phyloP scores from a whole-genome alignment of 2,113 vertebrate species.

The Cryptoleucopteryx plumbea region DNA sequence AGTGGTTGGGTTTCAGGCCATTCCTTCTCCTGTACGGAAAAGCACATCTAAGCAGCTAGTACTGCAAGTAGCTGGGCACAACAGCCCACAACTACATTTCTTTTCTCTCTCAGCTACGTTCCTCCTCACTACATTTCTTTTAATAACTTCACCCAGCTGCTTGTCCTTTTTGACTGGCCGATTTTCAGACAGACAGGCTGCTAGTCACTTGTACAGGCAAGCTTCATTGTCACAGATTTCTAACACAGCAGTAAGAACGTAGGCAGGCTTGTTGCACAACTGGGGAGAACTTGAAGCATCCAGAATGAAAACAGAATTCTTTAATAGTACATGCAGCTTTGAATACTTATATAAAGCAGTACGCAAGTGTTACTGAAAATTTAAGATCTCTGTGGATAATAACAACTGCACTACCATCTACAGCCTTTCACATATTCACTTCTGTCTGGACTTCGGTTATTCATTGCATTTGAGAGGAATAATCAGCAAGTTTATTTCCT shows the following conservation, averaged over 20 bases:
- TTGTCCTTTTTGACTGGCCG: background rate
- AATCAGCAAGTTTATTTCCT: background rate
- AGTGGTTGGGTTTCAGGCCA: background rate
- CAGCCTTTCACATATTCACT: background rate
- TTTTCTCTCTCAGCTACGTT: background rate
- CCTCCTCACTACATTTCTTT: background rate
- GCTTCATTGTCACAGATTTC: background rate
- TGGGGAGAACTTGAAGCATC: background rate
- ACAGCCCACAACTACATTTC: background rate
- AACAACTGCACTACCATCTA: background rate
- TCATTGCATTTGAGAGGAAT: background rate
- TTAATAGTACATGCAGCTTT: background rate
- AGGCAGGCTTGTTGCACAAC: background rate
- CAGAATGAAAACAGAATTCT: background rate
- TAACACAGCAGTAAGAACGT: background rate
- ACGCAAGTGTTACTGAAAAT: background rate
- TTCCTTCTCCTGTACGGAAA: background rate
- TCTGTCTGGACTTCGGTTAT: background rate
- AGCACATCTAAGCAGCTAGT: background rate
- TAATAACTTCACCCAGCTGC: background rate
- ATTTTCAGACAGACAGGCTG: background rate
- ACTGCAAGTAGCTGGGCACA: background rate
- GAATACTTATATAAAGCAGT: background rate
- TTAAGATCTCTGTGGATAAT: background rate
- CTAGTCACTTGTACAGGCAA: background rate